Evolutionary conservation across 2,888 invertebrate genomes (phyloP), one percentile per base, ranked within the genome.

Genomic region (Anodontia alba): DNA sequence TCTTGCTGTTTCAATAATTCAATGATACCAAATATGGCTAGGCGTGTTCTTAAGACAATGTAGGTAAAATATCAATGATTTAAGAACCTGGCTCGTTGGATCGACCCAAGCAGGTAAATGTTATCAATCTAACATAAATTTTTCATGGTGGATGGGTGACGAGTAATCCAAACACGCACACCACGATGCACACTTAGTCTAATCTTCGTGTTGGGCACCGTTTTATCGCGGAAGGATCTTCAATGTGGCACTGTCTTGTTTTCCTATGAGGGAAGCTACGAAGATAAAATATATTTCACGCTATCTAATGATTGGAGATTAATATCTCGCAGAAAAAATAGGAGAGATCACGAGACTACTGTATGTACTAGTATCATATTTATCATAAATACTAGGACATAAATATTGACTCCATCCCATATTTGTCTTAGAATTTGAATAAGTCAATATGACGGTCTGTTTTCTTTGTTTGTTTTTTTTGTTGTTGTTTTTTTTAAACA

Each of bases 281-380:
- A 17, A 62, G 33, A 62, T 62, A 62, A 62, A 62, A 62, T 33
- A 23, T 31, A 62, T 62, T 29, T 62, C 62, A 62, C 62, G 62
- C 62, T 62, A 62, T 62, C 62, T 29, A 62, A 62, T 62, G 31
- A 62, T 62, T 62, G 33, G 20, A 62, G 62, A 62, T 62, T 33
- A 33, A 62, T 62, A 62, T 62, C 62, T 62, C 33, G 29, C 17
- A 23, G 57, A 62, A 15, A 62, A 8, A 62, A 26, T 54, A 54
- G 5, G 23, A 5, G 54, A 54, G 5, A n/a, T 54, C 26, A 54
- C 23, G 46, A 54, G 54, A 54, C 26, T 26, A 54, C n/a, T 20
- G 3, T 46, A 20, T 46, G n/a, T 42, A 42, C n/a, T n/a, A n/a
- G n/a, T n/a, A n/a, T n/a, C n/a, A n/a, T n/a, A n/a, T n/a, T n/a